Evolutionary conservation across 1,140 invertebrate species (phyloP).

Genomic region (Sarcophaga peregrina): DNA sequence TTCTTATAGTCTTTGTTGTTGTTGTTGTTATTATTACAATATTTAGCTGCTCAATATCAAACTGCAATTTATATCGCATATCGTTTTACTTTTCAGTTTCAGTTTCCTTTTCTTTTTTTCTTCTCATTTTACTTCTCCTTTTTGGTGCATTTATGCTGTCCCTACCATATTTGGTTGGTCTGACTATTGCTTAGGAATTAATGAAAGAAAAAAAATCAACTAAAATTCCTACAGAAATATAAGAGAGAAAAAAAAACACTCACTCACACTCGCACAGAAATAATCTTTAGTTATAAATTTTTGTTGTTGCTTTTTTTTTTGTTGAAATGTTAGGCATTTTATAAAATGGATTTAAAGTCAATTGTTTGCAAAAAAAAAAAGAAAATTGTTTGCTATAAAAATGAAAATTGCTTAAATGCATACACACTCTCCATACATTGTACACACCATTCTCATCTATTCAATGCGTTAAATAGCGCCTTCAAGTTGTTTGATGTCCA

Average conservation of each 20-base stretch:
- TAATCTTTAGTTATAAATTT: slow-evolving; percentile 18
- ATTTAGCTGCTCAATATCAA: too few relatives aligned
- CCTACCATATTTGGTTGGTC: slow-evolving; percentile 4
- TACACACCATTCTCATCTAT: not conserved
- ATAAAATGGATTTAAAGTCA: not conserved
- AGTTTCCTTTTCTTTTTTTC: not conserved
- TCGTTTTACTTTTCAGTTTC: not conserved
- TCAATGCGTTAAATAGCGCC: slow-evolving; percentile 40
- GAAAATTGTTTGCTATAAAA: not conserved
- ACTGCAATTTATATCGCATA: too few relatives aligned
- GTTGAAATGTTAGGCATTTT: not conserved
- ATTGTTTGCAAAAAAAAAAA: not conserved
- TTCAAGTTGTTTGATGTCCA: slow-evolving; percentile 39
- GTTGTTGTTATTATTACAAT: too few relatives aligned
- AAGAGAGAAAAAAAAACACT: not conserved
- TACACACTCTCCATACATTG: not conserved
- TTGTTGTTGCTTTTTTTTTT: not conserved
- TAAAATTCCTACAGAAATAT: not conserved
- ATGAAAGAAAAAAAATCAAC: too few relatives aligned
- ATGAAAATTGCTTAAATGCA: slow-evolving; percentile 1
- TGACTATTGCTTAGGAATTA: not conserved
- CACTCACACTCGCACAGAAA: not conserved
- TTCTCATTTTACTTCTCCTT: not conserved
- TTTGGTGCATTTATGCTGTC: slow-evolving; percentile 13
- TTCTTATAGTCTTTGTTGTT: not conserved